Conservation (phyloP, 2,113 vertebrate genomes). For the Ellobius talpinus region DNA sequence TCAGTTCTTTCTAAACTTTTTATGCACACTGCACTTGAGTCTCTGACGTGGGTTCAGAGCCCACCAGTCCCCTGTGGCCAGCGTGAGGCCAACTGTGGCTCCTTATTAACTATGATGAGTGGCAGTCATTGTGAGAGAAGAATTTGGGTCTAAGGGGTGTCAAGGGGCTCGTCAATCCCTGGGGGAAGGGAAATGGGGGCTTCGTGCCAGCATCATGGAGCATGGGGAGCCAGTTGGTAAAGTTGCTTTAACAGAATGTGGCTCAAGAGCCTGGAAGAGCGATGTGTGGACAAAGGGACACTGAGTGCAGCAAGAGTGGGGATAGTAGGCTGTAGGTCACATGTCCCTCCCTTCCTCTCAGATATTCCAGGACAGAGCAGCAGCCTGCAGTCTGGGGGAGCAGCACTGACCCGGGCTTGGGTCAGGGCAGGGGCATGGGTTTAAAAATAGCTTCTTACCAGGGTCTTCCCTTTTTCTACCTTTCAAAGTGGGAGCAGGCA, state of each 20-base stretch:
- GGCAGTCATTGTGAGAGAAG: not conserved
- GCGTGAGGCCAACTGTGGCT: not conserved
- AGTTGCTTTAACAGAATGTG: not conserved
- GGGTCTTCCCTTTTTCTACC: not conserved
- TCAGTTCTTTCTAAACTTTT: not conserved
- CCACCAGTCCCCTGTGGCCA: not conserved
- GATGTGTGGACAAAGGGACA: not conserved
- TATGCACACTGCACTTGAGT: not conserved
- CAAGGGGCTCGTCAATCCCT: not conserved
- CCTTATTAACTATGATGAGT: not conserved
- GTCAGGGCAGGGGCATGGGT: not conserved
- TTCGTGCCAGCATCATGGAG: not conserved
- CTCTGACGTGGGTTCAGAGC: not conserved
- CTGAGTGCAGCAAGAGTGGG: not conserved
- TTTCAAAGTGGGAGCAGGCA: not conserved
- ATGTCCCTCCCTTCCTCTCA: not conserved
- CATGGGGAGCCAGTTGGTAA: not conserved
- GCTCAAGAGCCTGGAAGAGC: not conserved
- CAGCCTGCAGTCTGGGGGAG: too few relatives aligned
- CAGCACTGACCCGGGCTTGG: not conserved
- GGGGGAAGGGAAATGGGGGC: not conserved
- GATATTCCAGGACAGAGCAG: not conserved
- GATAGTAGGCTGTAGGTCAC: not conserved
- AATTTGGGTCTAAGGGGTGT: not conserved
- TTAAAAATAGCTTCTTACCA: not conserved